Percentiles rank a stretch among this genome's conserved stretches.
Evolutionary conservation across 2,113 vertebrate genomes (phyloP).

Genomic region (Rhinoderma darwinii): DNA sequence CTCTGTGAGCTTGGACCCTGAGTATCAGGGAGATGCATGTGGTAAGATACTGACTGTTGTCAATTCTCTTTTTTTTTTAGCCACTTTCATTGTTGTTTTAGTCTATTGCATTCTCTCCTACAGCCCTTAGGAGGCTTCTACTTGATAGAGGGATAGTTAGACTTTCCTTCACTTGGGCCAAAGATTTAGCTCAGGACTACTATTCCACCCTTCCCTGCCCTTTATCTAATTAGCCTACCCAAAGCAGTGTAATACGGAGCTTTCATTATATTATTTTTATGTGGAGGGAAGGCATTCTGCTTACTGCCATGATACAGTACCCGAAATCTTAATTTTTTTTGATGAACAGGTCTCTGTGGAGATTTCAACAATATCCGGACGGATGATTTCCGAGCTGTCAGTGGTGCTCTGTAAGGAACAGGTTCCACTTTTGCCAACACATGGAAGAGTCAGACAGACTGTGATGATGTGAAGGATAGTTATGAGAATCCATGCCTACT

Average conservation of each 20-base stretch:
- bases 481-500: conserved; percentile 85
- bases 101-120: background rate
- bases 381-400: conserved; percentile 83
- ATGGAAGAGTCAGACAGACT: conserved; percentile 82
- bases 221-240: too few species aligned
- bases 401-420: conserved; percentile 86
- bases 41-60: conserved; percentile 67
- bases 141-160: too few species aligned
- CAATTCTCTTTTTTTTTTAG: background rate
- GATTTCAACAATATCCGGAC: conserved; percentile 85
- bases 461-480: conserved; percentile 71
- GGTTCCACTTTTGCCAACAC: conserved; percentile 83
- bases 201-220: too few species aligned
- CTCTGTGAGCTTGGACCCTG: conserved; percentile 63
- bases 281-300: too few species aligned
- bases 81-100: background rate
- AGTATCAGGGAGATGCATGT: conserved; percentile 61
- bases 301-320: too few species aligned
- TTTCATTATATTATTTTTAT: background rate
- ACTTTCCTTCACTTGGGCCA: background rate
- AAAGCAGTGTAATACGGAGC: too few species aligned
- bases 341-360: conserved; percentile 85
- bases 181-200: too few species aligned
- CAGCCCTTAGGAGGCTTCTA: background rate
- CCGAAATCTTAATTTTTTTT: background rate